Base-by-base conservation (phyloP, 2,113 vertebrate genomes). In the Argyrosomus japonicus region DNA sequence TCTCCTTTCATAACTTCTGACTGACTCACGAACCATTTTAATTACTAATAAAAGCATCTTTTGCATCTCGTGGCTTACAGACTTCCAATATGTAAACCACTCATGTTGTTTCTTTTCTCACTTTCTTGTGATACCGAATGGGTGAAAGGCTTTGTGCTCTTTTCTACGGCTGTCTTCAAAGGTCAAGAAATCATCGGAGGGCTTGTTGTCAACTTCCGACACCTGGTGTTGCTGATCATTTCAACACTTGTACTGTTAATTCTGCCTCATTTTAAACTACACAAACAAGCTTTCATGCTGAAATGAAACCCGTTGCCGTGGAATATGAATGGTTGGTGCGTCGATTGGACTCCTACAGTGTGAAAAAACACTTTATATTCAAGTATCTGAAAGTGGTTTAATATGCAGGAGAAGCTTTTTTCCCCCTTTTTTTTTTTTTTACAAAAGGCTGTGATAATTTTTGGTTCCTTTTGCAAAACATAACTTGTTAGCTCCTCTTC, bases 401-500 rank as follows among this genome's bases (percentile, higher is more conserved):
- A n/a, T 43, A 78, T 75, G 67, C 32, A 73, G 36, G 3, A 57
- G 62, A 11, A 11, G 4, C 21, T 10, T 13, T 14, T 43, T 5
- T 6, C 1, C 25, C 17, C 36, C 36, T 64, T 82, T 54, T 45
- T n/a, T 64, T 75, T 60, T 53, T n/a, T 43, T 18, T 13, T 1
- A 14, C 18, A 23, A 25, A 51, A 61, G 36, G 36, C 25, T 40
- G 3, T 56, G 14, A 43, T 63, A 19, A 75, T 53, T 79, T 6
- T 13, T 3, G 18, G 4, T 60, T 87, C 14, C 65, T 50, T 56
- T 64, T 53, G 5, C 21, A 32, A 78, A 75, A 69, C 27, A 79
- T 7, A 47, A 69, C 11, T 77, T 75, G n/a, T 74, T 61, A 63
- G 25, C 45, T 27, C 13, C 18, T 47, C 27, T 77, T 82, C 40